A percentile compares a stretch with the other conserved stretches of the same genome.
These are phyloP conservation scores for Oryctolagus cuniculus DNA, from an alignment of 2,113 vertebrate genomes.

Conservation along the genomic window DNA sequence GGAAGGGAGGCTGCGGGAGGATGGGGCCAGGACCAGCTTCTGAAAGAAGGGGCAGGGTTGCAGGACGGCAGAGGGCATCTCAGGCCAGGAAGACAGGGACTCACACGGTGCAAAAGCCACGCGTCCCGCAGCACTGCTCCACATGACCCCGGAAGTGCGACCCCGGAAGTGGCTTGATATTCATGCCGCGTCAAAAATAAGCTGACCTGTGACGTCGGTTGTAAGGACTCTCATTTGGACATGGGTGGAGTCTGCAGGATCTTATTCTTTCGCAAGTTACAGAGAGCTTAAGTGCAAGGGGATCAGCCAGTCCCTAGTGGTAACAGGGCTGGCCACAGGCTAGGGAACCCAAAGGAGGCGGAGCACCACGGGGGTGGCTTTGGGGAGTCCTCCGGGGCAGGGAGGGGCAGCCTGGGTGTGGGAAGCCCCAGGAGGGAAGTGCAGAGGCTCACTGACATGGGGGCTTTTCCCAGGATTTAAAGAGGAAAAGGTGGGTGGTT, in stretches of 20 bases:
- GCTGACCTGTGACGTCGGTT: background rate
- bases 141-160: too few relatives aligned
- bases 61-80: background rate
- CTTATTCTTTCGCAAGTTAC: background rate
- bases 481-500: background rate
- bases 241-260: background rate
- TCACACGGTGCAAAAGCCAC: background rate
- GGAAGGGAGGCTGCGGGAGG: background rate
- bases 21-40: background rate
- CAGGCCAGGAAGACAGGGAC: constrained; percentile 13
- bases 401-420: background rate
- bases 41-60: background rate
- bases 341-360: background rate
- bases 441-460: background rate
- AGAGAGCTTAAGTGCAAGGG: background rate
- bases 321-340: too few relatives aligned
- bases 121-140: too few relatives aligned
- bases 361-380: background rate
- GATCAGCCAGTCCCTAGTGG: background rate
- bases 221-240: constrained; percentile 20
- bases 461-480: background rate
- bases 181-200: constrained; percentile 48
- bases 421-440: too few relatives aligned
- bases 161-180: constrained; percentile 33
- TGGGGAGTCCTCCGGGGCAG: background rate